Conservation (phyloP, 2,888 invertebrate species). For the Eupithecia subumbrata region DNA sequence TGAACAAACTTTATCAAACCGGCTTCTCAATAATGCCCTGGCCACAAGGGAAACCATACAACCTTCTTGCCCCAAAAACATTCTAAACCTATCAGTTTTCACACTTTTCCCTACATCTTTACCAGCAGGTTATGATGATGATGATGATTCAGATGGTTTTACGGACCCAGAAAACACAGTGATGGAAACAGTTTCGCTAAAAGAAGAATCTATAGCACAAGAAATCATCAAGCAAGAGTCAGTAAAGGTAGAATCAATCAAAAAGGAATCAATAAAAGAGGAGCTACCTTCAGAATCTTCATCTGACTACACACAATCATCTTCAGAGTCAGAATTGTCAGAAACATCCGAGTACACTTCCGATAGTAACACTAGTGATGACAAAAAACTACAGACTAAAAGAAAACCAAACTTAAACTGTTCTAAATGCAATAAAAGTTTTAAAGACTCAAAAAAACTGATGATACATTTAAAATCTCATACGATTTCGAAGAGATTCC, state of each 20-base stretch:
- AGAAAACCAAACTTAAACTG: not conserved
- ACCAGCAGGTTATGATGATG: not conserved
- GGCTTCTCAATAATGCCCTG: not conserved
- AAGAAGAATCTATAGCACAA: slow-evolving; percentile 3
- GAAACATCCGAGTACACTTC: not conserved
- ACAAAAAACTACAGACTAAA: not conserved
- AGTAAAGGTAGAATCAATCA: not conserved
- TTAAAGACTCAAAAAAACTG: not conserved
- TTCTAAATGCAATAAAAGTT: slow-evolving; percentile 9
- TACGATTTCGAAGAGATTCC: not conserved
- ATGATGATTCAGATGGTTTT: not conserved
- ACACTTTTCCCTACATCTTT: slow-evolving; percentile 3
- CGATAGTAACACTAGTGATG: not conserved
- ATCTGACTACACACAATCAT: not conserved
- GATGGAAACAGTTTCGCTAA: not conserved
- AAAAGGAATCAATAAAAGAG: slow-evolving; percentile 1
- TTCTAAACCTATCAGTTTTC: not conserved
- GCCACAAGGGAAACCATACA: not conserved
- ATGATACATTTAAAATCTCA: slow-evolving; percentile 3
- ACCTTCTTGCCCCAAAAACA: not conserved
- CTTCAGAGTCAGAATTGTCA: slow-evolving; percentile 2
- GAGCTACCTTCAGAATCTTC: not conserved
- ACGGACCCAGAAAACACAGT: not conserved
- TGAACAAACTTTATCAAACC: not conserved
- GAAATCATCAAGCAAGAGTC: slow-evolving; percentile 7